Evolutionary conservation across 2,797 vertebrate species (phyloP), one percentile per base, ranked within the genome.

Genomic region (Bucorvus abyssinicus): DNA sequence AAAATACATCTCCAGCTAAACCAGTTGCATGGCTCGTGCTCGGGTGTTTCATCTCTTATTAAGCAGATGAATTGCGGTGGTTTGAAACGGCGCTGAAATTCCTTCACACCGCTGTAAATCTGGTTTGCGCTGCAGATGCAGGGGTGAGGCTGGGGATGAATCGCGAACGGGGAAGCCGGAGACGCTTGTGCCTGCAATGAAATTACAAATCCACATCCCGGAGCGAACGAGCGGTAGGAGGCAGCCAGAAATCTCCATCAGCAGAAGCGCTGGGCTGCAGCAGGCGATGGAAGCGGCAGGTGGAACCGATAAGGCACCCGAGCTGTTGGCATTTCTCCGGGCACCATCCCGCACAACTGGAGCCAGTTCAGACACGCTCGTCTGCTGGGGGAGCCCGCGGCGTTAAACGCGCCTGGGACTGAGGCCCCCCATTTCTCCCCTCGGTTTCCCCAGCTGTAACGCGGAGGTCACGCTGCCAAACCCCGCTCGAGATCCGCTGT

Each of bases 181-280:
- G 81, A 63, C 11, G 81, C 52, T 36, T 73, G 65, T 86, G 91
- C 75, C 80, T 94, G 94, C 93, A 76, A 40, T 81, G 93, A 90
- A 84, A 89, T 82, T 64, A 49, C 63, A 94, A 91, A 93, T 85
- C 93, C 93, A 90, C 63, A 75, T 84, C 92, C 92, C 32, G 1
- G 86, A 94, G 91, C 85, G 86, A 91, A 84, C 0, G 23, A 95
- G 84, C 80, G 34, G 94, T 57, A 95, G 90, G 94, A 96, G 86
- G 90, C 92, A 96, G 80, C 44, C 92, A 79, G 80, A 84, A 95
- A 32, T 44, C 93, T 93, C 92, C 59, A 79, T 17, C 86, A 82
- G 93, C 94, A 84, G 77, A 44, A 76, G 88, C 7, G 1, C 80
- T 45, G 92, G 90, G 88, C 86, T 95, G 92, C 90, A 84, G 94